Base-by-base conservation (phyloP, 2,113 vertebrate species). In the Salvelinus sp. region DNA sequence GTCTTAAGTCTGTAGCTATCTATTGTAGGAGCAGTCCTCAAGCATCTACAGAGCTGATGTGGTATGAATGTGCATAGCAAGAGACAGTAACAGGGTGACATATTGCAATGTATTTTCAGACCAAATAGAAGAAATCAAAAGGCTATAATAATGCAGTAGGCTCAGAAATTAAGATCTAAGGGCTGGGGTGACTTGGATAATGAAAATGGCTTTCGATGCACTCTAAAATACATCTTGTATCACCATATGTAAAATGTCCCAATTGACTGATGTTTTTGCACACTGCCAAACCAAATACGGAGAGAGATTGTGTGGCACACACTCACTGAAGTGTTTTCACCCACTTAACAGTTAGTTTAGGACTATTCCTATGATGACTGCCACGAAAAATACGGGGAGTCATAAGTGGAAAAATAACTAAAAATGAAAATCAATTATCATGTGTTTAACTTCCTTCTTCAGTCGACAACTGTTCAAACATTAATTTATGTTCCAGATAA, bases 391-490 rank as follows among this genome's bases (percentile, higher is more conserved):
- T 4, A 64, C 4, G 25, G 62, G 25, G 62, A 23, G 25, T 25
- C 9, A 38, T 38, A 38, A 9, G 6, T 7, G 33, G 6, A 44
- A 33, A 44, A 44, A 64, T 1, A 64, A 25, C 22, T 64, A 27
- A 14, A 23, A 25, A 27, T 75, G 14, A 66, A 63, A 76, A 81
- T 79, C 48, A 70, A 76, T 73, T 33, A 47, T 54, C 30, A 60
- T 44, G 38, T 64, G 62, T 76, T 76, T 76, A 38, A 25, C 64
- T n/a, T 54, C 3, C 44, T 18, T 54, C 72, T 70, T 82, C 38
- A 64, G 79, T 79, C 67, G 72, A 65, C 73, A 72, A 75, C 50
- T 74, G 33, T 72, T 76, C 67, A 82, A 44, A 44, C 38, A 76
- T 76, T 63, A 20, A 80, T 80, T 69, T 74, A 25, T 70, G 69